Percentiles rank a stretch among this genome's conserved stretches.
phyloP scores from a whole-genome alignment of 2,113 vertebrate species.

The Variabilichromis moorii region DNA sequence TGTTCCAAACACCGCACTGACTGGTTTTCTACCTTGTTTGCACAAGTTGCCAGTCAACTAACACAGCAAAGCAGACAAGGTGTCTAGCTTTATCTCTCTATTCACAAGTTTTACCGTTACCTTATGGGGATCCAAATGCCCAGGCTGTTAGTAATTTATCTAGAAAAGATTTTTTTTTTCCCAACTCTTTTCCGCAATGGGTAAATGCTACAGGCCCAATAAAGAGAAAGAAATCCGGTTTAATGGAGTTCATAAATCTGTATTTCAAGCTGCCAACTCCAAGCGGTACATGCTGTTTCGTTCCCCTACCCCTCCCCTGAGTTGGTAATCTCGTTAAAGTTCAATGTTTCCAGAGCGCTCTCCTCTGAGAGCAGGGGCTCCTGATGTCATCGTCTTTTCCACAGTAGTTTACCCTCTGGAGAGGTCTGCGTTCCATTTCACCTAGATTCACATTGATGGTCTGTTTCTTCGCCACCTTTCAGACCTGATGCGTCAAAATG shows the following conservation, averaged over 20 bases:
- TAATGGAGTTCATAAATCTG: conserved; percentile 76
- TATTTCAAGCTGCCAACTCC: conserved; percentile 67
- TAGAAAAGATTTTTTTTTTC: conserved; percentile 8
- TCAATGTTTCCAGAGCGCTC: conserved; percentile 51
- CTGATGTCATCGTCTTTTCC: conserved; percentile 42
- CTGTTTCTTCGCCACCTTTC: not conserved
- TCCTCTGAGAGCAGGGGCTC: conserved; percentile 31
- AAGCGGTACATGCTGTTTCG: conserved; percentile 37
- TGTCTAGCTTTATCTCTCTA: conserved; percentile 29
- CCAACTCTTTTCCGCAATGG: conserved; percentile 29
- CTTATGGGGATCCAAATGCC: conserved; percentile 36
- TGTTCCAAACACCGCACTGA: conserved; percentile 56
- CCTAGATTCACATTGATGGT: not conserved
- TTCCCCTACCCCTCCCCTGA: not conserved
- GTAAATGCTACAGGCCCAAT: conserved; percentile 65
- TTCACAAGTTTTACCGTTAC: conserved; percentile 16
- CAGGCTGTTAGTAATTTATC: conserved; percentile 65
- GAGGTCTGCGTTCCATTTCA: conserved; percentile 6
- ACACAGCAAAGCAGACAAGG: conserved; percentile 10
- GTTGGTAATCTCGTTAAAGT: conserved; percentile 67
- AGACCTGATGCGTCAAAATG: not conserved
- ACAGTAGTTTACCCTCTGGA: conserved; percentile 16
- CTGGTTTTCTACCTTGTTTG: conserved; percentile 16
- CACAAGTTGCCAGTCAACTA: not conserved
- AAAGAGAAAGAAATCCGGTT: conserved; percentile 65